These are phyloP conservation scores for Atethmia centrago DNA, from an alignment of 2,888 invertebrate species.

Conservation along the genomic window DNA sequence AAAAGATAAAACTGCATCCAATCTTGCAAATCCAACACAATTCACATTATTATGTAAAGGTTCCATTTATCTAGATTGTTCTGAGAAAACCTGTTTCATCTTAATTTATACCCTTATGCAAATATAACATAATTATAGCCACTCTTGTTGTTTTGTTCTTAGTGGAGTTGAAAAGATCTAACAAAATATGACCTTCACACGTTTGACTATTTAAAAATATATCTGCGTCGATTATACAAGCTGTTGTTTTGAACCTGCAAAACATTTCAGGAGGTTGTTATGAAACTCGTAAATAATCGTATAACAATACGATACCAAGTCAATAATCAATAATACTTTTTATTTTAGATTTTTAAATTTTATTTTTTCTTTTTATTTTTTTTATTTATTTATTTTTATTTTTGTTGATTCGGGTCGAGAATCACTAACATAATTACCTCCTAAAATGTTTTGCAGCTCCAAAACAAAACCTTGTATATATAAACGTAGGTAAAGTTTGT, in stretches of 20 bases:
- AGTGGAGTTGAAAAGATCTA: neutral
- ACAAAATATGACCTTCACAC: constrained; percentile 28
- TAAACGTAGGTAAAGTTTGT: constrained; percentile 1
- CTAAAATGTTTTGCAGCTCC: too few species aligned
- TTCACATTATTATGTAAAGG: constrained; percentile 31
- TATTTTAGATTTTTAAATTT: too few species aligned
- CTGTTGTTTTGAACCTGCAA: too few species aligned
- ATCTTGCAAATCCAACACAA: constrained; percentile 12
- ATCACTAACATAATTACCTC: too few species aligned
- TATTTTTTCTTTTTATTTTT: too few species aligned
- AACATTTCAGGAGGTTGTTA: too few species aligned
- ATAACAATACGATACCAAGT: too few species aligned
- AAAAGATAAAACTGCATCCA: constrained; percentile 53
- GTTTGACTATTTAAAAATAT: constrained; percentile 17
- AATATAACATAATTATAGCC: neutral
- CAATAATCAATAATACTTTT: too few species aligned
- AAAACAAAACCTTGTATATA: too few species aligned
- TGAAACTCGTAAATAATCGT: too few species aligned
- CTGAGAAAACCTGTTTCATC: constrained; percentile 30
- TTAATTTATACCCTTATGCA: constrained; percentile 3
- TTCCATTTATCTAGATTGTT: constrained; percentile 10
- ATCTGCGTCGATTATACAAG: neutral
- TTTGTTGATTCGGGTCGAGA: too few species aligned
- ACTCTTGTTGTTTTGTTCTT: neutral
- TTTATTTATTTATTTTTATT: too few species aligned